Evolutionary conservation across 2,113 vertebrate species (phyloP).

Genomic region (Microtus montanus): DNA sequence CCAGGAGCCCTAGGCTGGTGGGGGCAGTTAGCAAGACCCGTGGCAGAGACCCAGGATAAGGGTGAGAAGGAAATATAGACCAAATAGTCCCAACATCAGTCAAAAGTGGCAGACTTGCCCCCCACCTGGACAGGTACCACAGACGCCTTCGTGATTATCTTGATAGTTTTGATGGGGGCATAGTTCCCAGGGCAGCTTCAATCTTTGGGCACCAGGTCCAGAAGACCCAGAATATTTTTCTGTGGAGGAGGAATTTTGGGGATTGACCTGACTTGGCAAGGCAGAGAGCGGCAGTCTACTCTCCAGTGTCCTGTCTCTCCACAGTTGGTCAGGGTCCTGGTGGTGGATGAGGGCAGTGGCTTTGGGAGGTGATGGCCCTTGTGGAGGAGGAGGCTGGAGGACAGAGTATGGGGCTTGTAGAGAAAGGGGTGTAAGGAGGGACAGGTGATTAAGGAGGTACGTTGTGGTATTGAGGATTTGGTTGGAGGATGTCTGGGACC

Average conservation of each 20-base stretch:
- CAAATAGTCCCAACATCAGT: background rate
- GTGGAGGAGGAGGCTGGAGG: background rate
- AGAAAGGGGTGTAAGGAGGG: background rate
- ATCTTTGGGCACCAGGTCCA: background rate
- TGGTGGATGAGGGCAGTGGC: background rate
- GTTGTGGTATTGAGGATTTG: background rate
- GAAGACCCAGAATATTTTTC: background rate
- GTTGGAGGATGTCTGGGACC: background rate
- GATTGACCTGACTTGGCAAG: background rate
- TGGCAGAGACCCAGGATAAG: background rate
- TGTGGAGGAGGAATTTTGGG: too few species aligned
- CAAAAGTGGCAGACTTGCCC: background rate
- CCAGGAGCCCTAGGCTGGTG: background rate
- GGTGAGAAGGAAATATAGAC: background rate
- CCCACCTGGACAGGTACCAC: background rate
- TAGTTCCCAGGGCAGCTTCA: background rate
- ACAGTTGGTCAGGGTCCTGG: background rate
- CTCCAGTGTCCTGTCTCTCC: background rate
- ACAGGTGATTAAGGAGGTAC: background rate
- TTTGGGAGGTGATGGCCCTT: background rate
- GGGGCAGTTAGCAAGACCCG: too few species aligned
- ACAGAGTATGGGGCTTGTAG: background rate
- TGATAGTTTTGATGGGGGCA: background rate
- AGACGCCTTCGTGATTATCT: background rate
- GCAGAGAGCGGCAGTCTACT: background rate